A percentile compares a stretch with the other conserved stretches of the same genome.
Conservation (phyloP, 2,888 invertebrate species). For the Oscheius sp. region DNA sequence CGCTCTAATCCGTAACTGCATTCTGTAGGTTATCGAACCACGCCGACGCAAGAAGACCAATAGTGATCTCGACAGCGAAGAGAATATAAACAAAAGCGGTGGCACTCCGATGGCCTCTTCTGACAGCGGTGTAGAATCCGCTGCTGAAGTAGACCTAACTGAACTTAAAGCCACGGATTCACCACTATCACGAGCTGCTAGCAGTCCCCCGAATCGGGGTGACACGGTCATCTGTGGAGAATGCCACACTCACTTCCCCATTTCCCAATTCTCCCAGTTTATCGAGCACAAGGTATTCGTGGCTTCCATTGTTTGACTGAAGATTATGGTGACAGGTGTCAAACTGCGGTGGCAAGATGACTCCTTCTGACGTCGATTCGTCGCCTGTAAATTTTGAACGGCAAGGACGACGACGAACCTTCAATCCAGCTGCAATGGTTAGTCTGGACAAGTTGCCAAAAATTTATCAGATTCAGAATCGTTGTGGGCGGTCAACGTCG, state of each 20-base stretch:
- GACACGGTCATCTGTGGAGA: constrained; percentile 70
- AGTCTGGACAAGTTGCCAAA: constrained; percentile 29
- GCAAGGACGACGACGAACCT: constrained; percentile 52
- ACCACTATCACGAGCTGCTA: constrained; percentile 55
- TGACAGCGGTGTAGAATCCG: constrained; percentile 72
- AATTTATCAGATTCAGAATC: constrained; percentile 43
- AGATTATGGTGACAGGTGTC: constrained; percentile 46
- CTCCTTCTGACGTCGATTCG: constrained; percentile 60
- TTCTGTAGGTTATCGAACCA: constrained; percentile 21
- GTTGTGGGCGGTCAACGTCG: constrained; percentile 55
- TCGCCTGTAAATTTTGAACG: constrained; percentile 50
- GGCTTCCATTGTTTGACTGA: constrained; percentile 15
- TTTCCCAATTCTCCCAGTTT: constrained; percentile 64
- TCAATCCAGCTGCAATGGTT: constrained; percentile 54
- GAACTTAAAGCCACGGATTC: constrained; percentile 60
- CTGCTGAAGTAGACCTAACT: constrained; percentile 65
- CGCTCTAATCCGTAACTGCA: constrained; percentile 5
- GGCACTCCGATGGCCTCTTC: constrained; percentile 71
- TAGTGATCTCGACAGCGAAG: constrained; percentile 39
- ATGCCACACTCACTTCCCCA: constrained; percentile 64
- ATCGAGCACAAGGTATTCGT: constrained; percentile 70
- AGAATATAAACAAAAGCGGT: constrained; percentile 33
- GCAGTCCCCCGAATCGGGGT: constrained; percentile 43
- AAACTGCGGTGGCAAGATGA: constrained; percentile 62
- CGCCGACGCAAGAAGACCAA: constrained; percentile 36